A percentile compares a stretch with the other conserved stretches of the same genome.
Conservation (phyloP, 2,113 vertebrate species). For the Arvicanthis niloticus region DNA sequence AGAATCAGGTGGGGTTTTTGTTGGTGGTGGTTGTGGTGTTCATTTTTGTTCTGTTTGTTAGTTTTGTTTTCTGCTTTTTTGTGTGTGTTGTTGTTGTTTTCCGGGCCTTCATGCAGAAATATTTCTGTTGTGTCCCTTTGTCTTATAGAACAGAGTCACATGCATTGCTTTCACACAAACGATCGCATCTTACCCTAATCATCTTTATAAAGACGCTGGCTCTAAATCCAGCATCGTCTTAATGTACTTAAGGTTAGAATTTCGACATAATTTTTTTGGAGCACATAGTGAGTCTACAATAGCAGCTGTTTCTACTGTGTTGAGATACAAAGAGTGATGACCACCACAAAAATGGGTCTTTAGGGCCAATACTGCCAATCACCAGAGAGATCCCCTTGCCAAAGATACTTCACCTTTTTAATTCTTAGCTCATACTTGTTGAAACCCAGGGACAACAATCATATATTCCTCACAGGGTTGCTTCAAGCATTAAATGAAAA, state of each 20-base stretch:
- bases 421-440: neutral
- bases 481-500: neutral
- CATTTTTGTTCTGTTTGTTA: no score
- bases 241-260: neutral
- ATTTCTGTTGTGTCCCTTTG: neutral
- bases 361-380: neutral
- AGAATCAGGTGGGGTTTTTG: no score
- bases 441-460: neutral
- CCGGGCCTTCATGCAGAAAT: neutral
- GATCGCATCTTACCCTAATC: neutral
- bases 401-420: neutral
- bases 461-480: neutral
- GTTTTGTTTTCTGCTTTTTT: no score
- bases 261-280: neutral
- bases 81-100: no score
- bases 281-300: neutral
- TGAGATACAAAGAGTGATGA: neutral
- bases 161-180: neutral
- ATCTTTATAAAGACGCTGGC: neutral
- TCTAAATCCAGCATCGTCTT: neutral
- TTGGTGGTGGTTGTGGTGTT: no score
- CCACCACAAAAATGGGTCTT: neutral
- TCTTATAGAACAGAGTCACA: neutral
- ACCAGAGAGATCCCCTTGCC: neutral
- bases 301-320: neutral